Percentiles rank a stretch among this genome's conserved stretches.
Evolutionary conservation across 2,888 invertebrate species (phyloP).

Genomic region (Mesodorylaimus sp.): DNA sequence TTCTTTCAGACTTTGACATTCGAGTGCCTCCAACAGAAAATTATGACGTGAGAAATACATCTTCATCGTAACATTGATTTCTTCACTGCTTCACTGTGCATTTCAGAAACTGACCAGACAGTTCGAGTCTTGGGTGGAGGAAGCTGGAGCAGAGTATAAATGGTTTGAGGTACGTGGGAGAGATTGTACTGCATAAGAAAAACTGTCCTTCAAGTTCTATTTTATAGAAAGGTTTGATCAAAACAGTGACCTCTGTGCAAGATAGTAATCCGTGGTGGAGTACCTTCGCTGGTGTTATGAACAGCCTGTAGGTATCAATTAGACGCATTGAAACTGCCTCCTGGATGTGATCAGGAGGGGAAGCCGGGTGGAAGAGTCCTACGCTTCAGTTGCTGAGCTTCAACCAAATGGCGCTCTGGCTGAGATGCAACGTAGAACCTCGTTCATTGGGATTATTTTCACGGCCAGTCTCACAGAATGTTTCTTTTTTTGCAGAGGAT

Average conservation of each 20-base stretch:
- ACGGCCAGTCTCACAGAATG: constrained; percentile 15
- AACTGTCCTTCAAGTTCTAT: too few relatives aligned
- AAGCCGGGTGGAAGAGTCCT: too few relatives aligned
- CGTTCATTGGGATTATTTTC: too few relatives aligned
- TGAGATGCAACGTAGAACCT: too few relatives aligned
- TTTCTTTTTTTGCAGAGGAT: constrained; percentile 38
- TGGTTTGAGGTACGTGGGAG: neutral
- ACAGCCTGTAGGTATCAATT: constrained; percentile 38
- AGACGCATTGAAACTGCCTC: too few relatives aligned
- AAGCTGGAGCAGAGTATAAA: neutral
- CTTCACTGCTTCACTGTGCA: neutral
- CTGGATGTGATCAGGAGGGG: too few relatives aligned
- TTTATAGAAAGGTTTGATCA: too few relatives aligned
- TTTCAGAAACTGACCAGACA: neutral
- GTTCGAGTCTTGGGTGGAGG: neutral
- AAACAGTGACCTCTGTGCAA: constrained; percentile 21
- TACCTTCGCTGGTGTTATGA: constrained; percentile 31
- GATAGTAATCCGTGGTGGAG: constrained; percentile 34
- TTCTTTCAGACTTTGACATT: constrained; percentile 27
- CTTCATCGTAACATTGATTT: neutral
- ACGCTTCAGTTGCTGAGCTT: too few relatives aligned
- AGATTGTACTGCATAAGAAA: too few relatives aligned
- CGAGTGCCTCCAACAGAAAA: constrained; percentile 29
- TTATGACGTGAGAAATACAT: constrained; percentile 12
- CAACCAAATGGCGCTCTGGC: too few relatives aligned